Evolutionary conservation across 2,888 invertebrate species (phyloP).

Genomic region (Glaucopsyche alexis): DNA sequence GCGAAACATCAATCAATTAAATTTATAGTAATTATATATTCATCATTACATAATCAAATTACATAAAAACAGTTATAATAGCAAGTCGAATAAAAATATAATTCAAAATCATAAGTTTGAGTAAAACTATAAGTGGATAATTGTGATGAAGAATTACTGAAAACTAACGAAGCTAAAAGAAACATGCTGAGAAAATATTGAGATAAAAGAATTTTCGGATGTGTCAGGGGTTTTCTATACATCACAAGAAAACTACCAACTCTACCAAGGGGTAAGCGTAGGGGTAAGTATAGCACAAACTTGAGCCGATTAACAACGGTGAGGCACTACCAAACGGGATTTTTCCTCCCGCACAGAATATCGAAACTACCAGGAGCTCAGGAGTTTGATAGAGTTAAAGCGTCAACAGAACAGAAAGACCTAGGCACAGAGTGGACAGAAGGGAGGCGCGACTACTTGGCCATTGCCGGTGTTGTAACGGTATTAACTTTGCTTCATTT

Average conservation of each 20-base stretch:
- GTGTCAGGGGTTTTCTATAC: conserved; percentile 6
- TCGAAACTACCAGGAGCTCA: conserved; percentile 69
- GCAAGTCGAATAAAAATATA: not conserved
- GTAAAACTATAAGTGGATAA: not conserved
- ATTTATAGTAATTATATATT: not conserved
- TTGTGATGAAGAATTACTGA: not conserved
- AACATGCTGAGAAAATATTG: conserved; percentile 32
- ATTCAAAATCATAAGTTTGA: not conserved
- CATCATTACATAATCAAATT: not conserved
- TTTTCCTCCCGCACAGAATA: conserved; percentile 40
- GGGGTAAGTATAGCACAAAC: conserved; percentile 35
- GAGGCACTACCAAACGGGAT: not conserved
- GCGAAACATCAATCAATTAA: conserved; percentile 20
- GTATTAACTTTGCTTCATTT: conserved; percentile 83
- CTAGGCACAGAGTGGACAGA: conserved; percentile 77
- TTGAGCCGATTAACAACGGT: conserved; percentile 38
- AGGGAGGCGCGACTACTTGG: conserved; percentile 79
- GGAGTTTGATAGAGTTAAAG: conserved; percentile 62
- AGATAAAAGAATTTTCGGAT: conserved; percentile 22
- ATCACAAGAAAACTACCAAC: conserved; percentile 48
- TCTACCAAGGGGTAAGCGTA: conserved; percentile 56
- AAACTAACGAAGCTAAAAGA: conserved; percentile 20
- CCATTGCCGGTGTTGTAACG: conserved; percentile 73
- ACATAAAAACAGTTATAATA: not conserved
- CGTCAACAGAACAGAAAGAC: conserved; percentile 75